A percentile compares a stretch with the other conserved stretches of the same genome.
phyloP scores from a whole-genome alignment of 2,888 invertebrate genomes.

The Thysanoteuthis rhombus region DNA sequence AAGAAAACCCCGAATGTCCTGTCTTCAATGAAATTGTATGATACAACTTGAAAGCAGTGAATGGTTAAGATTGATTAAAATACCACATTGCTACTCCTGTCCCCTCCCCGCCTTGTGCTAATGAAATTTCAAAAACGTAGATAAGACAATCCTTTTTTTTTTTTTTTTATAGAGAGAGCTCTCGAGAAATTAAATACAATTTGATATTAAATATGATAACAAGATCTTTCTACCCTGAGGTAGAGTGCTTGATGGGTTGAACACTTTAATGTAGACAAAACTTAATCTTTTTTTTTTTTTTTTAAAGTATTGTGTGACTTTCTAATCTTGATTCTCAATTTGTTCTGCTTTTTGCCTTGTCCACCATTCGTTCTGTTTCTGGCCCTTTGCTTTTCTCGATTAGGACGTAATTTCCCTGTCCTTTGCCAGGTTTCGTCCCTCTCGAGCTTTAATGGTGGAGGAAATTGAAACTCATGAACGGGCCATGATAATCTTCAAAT shows the following conservation, averaged over 20 bases:
- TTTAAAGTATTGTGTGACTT: background rate
- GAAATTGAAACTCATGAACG: background rate
- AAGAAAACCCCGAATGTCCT: too few relatives aligned
- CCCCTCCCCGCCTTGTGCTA: background rate
- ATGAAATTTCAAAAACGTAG: background rate
- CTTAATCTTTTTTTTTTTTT: background rate
- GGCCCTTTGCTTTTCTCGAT: background rate
- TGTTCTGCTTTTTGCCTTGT: too few relatives aligned
- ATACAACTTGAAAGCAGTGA: background rate
- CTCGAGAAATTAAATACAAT: background rate
- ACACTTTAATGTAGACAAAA: background rate
- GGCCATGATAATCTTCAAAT: background rate
- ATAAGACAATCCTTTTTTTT: background rate
- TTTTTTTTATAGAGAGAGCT: background rate
- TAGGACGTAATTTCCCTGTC: background rate
- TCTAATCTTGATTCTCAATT: background rate
- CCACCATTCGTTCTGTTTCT: background rate
- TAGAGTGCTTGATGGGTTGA: background rate
- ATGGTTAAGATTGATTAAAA: background rate
- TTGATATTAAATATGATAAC: too few relatives aligned
- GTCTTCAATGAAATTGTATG: too few relatives aligned
- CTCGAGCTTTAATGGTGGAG: background rate
- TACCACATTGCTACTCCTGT: background rate
- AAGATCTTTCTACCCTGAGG: background rate
- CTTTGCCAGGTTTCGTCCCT: background rate